Conservation (phyloP, 2,888 invertebrate species). For the Drosophila longiperda region DNA sequence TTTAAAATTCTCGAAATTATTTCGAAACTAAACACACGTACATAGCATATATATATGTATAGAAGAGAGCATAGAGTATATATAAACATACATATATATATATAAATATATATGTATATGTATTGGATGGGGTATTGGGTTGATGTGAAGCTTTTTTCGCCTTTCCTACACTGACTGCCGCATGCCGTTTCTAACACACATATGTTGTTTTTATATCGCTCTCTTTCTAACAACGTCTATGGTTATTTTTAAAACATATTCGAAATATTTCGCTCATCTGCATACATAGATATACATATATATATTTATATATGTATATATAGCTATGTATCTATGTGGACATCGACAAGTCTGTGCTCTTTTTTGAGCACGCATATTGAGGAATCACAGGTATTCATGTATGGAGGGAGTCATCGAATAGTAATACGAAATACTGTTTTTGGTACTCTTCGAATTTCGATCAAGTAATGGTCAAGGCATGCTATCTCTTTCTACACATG, state of each 20-base stretch:
- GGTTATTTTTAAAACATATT: slow-evolving; percentile 77
- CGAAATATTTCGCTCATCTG: slow-evolving; percentile 71
- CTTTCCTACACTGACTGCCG: slow-evolving; percentile 53
- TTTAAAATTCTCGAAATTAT: slow-evolving; percentile 82
- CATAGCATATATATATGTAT: slow-evolving; percentile 22
- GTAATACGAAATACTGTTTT: slow-evolving; percentile 67
- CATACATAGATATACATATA: slow-evolving; percentile 37
- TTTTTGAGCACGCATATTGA: slow-evolving; percentile 48
- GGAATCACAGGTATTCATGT: slow-evolving; percentile 70
- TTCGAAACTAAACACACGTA: slow-evolving; percentile 69
- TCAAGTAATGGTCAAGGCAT: slow-evolving; percentile 46
- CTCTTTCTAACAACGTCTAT: slow-evolving; percentile 66
- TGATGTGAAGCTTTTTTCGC: slow-evolving; percentile 59
- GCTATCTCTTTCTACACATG: slow-evolving; percentile 31
- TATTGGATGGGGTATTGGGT: slow-evolving; percentile 42
- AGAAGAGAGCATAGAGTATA: slow-evolving; percentile 22
- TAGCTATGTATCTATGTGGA: slow-evolving; percentile 32
- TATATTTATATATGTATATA: slow-evolving; percentile 15
- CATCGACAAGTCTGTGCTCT: slow-evolving; percentile 35
- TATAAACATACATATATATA: slow-evolving; percentile 13
- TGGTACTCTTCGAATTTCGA: slow-evolving; percentile 30
- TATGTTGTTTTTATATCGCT: slow-evolving; percentile 35
- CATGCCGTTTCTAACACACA: slow-evolving; percentile 54
- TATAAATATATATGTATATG: slow-evolving; percentile 39
- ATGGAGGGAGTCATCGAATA: slow-evolving; percentile 68